Percentiles rank a stretch among this genome's conserved stretches.
Conservation (phyloP, 1,140 invertebrate genomes). For the Drosophila kepulauana region DNA sequence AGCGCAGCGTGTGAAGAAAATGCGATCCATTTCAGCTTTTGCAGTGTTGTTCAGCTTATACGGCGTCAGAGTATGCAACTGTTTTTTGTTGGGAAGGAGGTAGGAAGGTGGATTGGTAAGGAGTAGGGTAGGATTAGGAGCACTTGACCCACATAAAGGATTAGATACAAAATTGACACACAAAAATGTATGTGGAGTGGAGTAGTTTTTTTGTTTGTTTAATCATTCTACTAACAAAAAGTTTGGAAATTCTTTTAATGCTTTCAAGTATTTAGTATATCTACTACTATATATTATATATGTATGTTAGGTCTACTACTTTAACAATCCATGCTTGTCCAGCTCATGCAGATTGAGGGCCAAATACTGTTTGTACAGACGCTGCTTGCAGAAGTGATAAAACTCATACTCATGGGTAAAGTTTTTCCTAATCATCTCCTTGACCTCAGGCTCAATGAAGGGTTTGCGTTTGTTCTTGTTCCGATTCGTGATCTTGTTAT, state of each 20-base stretch:
- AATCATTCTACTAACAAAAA: constrained; percentile 14
- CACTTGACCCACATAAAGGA: constrained; percentile 20
- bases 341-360: constrained; percentile 87
- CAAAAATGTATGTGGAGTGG: constrained; percentile 1
- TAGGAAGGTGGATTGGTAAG: background rate
- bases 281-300: background rate
- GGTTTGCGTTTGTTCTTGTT: constrained; percentile 82
- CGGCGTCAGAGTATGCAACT: constrained; percentile 59
- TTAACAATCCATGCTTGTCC: constrained; percentile 58
- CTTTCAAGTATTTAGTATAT: constrained; percentile 6
- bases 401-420: constrained; percentile 96
- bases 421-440: constrained; percentile 92
- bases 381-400: constrained; percentile 95
- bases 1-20: constrained; percentile 94
- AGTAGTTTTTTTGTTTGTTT: background rate
- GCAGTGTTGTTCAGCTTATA: constrained; percentile 60
- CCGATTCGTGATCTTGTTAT: constrained; percentile 74
- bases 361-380: constrained; percentile 92
- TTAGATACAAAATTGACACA: constrained; percentile 44
- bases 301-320: constrained; percentile 27
- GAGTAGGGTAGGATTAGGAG: constrained; percentile 39
- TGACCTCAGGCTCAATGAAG: constrained; percentile 91
- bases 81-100: background rate
- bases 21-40: constrained; percentile 87
- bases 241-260: constrained; percentile 2